Evolutionary conservation across 2,113 vertebrate genomes (phyloP), one percentile per base, ranked within the genome.

Genomic region (Phasianus colchicus): DNA sequence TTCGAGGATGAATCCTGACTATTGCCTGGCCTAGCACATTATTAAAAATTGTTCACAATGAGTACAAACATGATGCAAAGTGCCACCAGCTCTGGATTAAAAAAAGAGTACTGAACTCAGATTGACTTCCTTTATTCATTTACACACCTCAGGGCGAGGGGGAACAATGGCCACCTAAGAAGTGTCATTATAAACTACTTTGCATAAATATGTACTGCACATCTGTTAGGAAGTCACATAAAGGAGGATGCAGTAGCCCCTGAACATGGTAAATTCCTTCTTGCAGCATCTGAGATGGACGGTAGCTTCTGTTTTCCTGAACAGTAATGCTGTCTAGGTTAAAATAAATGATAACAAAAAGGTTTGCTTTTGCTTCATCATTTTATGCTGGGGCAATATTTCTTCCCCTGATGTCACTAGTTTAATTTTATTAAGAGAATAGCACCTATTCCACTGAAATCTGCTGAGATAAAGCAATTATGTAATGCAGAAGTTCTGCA

Each of bases 381-480:
- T 91, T 88, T 90, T 90, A 34, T 71, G 22, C 7, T 86, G 58
- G 74, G 85, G 81, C 16, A 84, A 34, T 81, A 93, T 88, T 94
- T 97, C 87, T 96, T 95, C 54, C 73, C 36, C 52, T 89, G 61
- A 93, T 89, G 88, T 93, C 92, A 93, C 15, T 67, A 77, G 47
- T 45, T 95, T 75, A 93, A 93, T 95, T 91, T 94, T 93, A 89
- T 82, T 93, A 89, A 93, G 61, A 92, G 32, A 90, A 89, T 60
- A 80, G 58, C 14, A 61, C 66, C 75, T 60, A 89, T 69, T 95
- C 20, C 30, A 70, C 24, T 73, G 70, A 94, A 95, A 95, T 95
- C 57, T 85, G 75, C 86, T 94, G 87, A 95, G 79, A 93, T 90
- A 86, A 96, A 95, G 65, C 50, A 94, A 84, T 96, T 95, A 88